phyloP scores from a whole-genome alignment of 2,113 vertebrate genomes.

The Burhinus bistriatus region DNA sequence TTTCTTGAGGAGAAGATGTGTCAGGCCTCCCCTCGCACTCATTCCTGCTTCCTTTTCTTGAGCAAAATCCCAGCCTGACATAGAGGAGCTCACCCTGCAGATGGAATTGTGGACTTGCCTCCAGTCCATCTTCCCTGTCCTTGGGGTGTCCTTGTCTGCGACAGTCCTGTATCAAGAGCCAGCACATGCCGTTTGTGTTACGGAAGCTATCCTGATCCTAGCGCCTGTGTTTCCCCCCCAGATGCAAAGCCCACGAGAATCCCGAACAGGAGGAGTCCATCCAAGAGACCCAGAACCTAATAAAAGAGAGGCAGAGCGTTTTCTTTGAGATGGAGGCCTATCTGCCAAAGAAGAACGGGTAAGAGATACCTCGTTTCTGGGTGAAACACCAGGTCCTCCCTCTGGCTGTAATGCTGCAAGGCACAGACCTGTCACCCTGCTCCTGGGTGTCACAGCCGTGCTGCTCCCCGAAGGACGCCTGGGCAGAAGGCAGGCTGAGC shows the following conservation, averaged over 20 bases:
- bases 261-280: slow-evolving; percentile 62
- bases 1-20: not conserved
- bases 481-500: not conserved
- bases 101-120: not conserved
- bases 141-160: not conserved
- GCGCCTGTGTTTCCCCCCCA: slow-evolving; percentile 20
- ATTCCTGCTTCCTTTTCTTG: not conserved
- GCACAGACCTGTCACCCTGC: not conserved
- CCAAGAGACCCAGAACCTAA: slow-evolving; percentile 78
- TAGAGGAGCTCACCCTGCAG: not conserved
- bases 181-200: not conserved
- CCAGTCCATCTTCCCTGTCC: not conserved
- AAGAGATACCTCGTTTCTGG: not conserved
- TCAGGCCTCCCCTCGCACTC: not conserved
- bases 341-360: slow-evolving; percentile 95
- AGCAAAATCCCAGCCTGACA: not conserved
- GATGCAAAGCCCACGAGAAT: slow-evolving; percentile 69
- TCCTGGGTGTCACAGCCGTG: not conserved
- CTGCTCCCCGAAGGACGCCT: not conserved
- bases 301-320: slow-evolving; percentile 80
- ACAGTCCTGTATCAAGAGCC: not conserved
- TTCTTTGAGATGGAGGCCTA: slow-evolving; percentile 95
- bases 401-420: not conserved
- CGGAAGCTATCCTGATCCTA: not conserved
- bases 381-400: not conserved